Evolutionary conservation across 2,888 invertebrate species (phyloP).

Genomic region (Pollenia labialis): DNA sequence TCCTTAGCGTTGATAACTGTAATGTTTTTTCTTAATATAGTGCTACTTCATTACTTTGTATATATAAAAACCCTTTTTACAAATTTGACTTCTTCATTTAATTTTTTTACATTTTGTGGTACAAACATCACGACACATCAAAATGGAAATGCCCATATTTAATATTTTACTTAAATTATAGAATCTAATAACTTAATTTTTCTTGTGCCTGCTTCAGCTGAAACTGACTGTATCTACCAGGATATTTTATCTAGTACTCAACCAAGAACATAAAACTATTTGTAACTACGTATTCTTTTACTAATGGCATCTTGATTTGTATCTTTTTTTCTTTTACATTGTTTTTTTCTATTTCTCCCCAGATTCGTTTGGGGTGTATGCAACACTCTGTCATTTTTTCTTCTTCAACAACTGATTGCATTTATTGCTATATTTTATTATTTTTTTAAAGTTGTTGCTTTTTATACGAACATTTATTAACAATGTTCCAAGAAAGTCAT

Average conservation of each 20-base stretch:
- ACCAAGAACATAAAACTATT: slow-evolving; percentile 50
- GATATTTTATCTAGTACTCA: neutral
- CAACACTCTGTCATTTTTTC: slow-evolving; percentile 54
- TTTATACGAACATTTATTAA: slow-evolving; percentile 50
- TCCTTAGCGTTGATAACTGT: too few species aligned
- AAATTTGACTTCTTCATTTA: too few species aligned
- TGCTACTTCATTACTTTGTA: too few species aligned
- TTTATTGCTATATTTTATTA: neutral
- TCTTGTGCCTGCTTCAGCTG: neutral
- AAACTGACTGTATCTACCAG: neutral
- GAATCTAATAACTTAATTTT: neutral
- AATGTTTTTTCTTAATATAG: too few species aligned
- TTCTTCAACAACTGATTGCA: slow-evolving; percentile 40
- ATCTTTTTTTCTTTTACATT: slow-evolving; percentile 41
- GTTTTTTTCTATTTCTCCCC: neutral
- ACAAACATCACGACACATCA: too few species aligned
- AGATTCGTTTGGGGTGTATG: neutral
- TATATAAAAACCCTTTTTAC: too few species aligned
- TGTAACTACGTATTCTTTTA: slow-evolving; percentile 29
- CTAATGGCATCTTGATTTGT: slow-evolving; percentile 63
- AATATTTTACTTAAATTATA: too few species aligned
- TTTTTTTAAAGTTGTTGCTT: neutral
- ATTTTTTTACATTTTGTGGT: too few species aligned
- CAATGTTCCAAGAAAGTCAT: slow-evolving; percentile 33
- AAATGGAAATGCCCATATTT: too few species aligned